These are phyloP conservation scores for Epirrita christyi DNA, from an alignment of 2,888 invertebrate genomes.

Conservation along the genomic window DNA sequence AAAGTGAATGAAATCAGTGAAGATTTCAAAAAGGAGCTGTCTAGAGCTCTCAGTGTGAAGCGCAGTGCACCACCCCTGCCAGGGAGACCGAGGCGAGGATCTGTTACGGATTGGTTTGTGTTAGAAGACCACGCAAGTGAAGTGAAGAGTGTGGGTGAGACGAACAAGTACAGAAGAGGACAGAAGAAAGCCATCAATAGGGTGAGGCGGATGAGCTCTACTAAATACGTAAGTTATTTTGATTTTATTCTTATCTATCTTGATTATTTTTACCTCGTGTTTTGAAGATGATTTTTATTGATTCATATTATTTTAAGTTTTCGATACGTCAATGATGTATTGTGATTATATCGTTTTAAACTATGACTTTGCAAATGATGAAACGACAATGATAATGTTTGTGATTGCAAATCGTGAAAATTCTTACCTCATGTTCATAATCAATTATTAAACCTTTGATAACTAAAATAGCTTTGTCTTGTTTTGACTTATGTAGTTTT, in stretches of 20 bases:
- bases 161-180: conserved; percentile 67
- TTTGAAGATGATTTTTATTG: no score
- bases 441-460: no score
- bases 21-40: conserved; percentile 70
- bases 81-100: conserved; percentile 62
- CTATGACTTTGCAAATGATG: no score
- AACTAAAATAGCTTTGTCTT: no score
- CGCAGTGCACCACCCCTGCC: conserved; percentile 40
- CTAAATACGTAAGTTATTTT: conserved; percentile 76
- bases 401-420: background rate
- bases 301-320: no score
- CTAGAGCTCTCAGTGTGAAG: conserved; percentile 57
- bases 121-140: conserved; percentile 61
- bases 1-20: conserved; percentile 72
- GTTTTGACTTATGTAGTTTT: no score
- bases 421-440: no score
- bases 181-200: conserved; percentile 69
- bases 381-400: background rate
- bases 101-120: conserved; percentile 79
- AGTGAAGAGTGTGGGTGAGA: conserved; percentile 40
- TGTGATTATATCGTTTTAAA: no score
- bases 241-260: background rate
- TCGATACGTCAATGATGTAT: no score
- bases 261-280: background rate
- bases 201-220: conserved; percentile 76